Evolutionary conservation across 2,797 vertebrate genomes (phyloP).

Genomic region (Sebastes cheni): DNA sequence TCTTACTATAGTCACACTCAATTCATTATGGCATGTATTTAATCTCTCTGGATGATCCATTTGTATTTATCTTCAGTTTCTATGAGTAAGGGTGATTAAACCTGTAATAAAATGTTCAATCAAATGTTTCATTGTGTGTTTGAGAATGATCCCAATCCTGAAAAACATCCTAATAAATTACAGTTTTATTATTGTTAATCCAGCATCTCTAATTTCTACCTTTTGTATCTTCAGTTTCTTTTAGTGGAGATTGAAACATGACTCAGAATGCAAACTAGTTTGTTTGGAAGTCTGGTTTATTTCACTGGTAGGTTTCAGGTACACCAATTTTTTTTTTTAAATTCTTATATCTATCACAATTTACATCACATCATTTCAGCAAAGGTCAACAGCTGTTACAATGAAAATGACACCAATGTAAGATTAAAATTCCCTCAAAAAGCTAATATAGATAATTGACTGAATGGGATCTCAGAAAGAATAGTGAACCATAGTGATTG

Average conservation of each 20-base stretch:
- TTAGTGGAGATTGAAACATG: not conserved
- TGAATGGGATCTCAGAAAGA: not conserved
- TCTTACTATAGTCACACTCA: not conserved
- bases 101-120: not conserved
- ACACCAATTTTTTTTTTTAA: not conserved
- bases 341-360: slow-evolving; percentile 7
- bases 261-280: not conserved
- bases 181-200: not conserved
- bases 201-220: not conserved
- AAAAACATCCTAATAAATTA: not conserved
- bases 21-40: not conserved
- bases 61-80: not conserved
- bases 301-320: slow-evolving; percentile 22
- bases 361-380: slow-evolving; percentile 9
- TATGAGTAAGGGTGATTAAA: not conserved
- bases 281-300: slow-evolving; percentile 53
- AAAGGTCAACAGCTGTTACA: not conserved
- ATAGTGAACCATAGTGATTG: not conserved
- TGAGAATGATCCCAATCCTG: not conserved
- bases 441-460: not conserved
- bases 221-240: not conserved
- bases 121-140: not conserved
- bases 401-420: not conserved
- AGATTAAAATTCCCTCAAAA: not conserved
- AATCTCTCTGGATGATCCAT: not conserved